Evolutionary conservation across 2,888 invertebrate genomes (phyloP), one percentile per base, ranked within the genome.

Genomic region (Brachyptera putata): DNA sequence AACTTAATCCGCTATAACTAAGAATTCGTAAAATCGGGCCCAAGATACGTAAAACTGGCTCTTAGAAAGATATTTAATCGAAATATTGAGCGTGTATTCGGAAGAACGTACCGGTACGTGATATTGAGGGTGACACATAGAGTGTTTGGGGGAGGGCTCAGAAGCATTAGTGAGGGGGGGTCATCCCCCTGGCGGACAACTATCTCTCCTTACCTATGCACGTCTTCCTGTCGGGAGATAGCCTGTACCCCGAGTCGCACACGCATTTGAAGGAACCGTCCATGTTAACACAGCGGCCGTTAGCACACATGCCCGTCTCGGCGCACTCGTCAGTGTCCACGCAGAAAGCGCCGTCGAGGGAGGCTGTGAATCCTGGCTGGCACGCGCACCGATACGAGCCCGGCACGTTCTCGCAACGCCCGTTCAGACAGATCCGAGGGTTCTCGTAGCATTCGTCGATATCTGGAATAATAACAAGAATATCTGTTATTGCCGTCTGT

Each of bases 331-430:
- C 81, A 70, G 80, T 76, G 66, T 84, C 84, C 49, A 80, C 80
- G 67, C 84, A 84, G 70, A 83, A 84, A 0, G 85, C 84, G 34
- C 81, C 82, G 69, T 87, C 86, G 46, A 81, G 79, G 0, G 86
- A 85, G 39, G 89, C 82, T 36, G 85, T 82, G 75, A 89, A 92
- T 0, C 91, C 91, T n/a, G 84, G 78, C 66, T 85, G 79, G 69
- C 92, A 92, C 55, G 84, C 80, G 76, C 93, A 93, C 62, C 84
- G 83, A 75, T 88, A 89, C 1, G 89, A 87, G 1, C 91, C 91
- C 5, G 86, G 84, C 3, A 86, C 84, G 72, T 92, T 91, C 69
- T 85, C 84, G 71, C 92, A 92, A 62, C 83, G 79, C 3, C 91
- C 92, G 69, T 87, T 86, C 61, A 91, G 78, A 69, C 89, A 90